Evolutionary conservation across 2,797 vertebrate species (phyloP).

Genomic region (Pristis pectinata): DNA sequence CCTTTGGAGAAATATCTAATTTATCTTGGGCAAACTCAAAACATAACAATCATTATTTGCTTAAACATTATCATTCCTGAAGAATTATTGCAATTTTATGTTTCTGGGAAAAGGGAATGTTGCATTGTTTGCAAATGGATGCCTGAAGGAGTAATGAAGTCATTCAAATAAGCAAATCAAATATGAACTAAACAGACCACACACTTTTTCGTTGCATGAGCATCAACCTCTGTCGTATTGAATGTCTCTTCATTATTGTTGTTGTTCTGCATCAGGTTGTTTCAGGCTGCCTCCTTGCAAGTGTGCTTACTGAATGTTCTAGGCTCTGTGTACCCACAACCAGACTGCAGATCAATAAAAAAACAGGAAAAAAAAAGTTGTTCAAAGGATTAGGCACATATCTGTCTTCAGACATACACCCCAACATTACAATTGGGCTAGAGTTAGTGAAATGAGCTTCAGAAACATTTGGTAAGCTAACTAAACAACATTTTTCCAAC

Average conservation of each 20-base stretch:
- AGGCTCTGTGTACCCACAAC: background rate
- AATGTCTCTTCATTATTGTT: background rate
- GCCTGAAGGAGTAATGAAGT: slow-evolving; percentile 11
- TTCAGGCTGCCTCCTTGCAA: background rate
- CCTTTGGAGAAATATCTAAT: slow-evolving; percentile 9
- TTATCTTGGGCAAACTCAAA: background rate
- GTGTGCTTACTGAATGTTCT: background rate
- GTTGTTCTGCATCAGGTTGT: background rate
- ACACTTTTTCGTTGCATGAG: background rate
- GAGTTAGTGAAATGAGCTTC: background rate
- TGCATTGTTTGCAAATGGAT: slow-evolving; percentile 6
- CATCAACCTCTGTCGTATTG: background rate
- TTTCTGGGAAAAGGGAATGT: slow-evolving; percentile 26
- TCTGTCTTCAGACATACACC: background rate
- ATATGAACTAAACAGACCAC: slow-evolving; percentile 22
- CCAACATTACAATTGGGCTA: background rate
- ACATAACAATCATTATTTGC: background rate
- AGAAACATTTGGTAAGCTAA: background rate
- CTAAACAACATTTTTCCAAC: background rate
- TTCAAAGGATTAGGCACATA: background rate
- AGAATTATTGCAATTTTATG: background rate
- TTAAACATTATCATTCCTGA: slow-evolving; percentile 21
- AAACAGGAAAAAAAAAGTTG: background rate
- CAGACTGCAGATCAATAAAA: background rate
- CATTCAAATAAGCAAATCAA: slow-evolving; percentile 17